Base-by-base conservation (phyloP, 2,888 invertebrate genomes). In the Microplitis deprimator region DNA sequence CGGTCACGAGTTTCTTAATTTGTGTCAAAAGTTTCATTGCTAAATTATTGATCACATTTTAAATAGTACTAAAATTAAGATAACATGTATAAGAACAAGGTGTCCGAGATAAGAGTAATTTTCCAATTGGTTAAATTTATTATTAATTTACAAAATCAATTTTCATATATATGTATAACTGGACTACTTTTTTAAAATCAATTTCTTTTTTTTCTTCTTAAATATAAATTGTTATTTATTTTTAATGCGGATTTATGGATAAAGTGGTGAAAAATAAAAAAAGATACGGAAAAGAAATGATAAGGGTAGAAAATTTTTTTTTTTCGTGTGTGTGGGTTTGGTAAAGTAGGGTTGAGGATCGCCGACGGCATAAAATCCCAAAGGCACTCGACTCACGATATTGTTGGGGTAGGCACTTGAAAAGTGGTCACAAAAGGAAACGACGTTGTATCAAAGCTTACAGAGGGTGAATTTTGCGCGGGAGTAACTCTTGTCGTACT, bases 311-410 rank as follows among this genome's bases (percentile, higher is more conserved):
- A 20, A 29, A 29, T 29, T 29, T 29, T 29, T 29, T 29, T 29
- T 29, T 29, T 29, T 29, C 29, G 29, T 29, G 29, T 29, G 29
- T 29, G 29, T 29, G 29, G 29, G 29, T 29, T 29, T 29, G 29
- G 29, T 29, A 29, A 29, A 29, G 73, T 67, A 70, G 73, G 79
- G 79, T 78, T 76, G 80, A 81, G 82, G 81, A 73, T 81, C 61
- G 74, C 77, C 78, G 80, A 83, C 82, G 83, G 81, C 84, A 83
- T 85, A 85, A 86, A 86, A 86, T 84, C 85, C 85, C 86, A 85
- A 86, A 88, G 87, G 82, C 85, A 86, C 88, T 87, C 85, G 87
- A 87, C 84, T 85, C 81, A 81, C 85, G 84, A 87, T 88, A 86
- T 86, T 85, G 85, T 85, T 85, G 85, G 86, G 85, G 84, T 85